phyloP scores from a whole-genome alignment of 2,888 invertebrate species.

The Euclidia mi region DNA sequence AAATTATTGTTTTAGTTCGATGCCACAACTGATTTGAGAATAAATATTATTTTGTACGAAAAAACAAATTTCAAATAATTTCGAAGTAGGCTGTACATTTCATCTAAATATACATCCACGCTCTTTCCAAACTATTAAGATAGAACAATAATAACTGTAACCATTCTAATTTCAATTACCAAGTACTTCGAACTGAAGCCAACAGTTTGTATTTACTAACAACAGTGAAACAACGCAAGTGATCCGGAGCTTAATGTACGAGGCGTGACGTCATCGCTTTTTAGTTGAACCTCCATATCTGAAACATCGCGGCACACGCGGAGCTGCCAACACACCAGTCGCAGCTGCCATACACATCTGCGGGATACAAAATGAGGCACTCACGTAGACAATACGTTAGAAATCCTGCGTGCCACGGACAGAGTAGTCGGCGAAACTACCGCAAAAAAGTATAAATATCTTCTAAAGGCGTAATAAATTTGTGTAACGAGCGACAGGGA shows the following conservation, averaged over 20 bases:
- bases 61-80: too few relatives aligned
- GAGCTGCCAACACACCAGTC: slow-evolving; percentile 30
- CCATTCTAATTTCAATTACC: too few relatives aligned
- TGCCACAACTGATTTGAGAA: too few relatives aligned
- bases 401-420: slow-evolving; percentile 49
- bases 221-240: slow-evolving; percentile 1
- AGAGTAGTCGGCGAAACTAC: slow-evolving; percentile 62
- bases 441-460: slow-evolving; percentile 77
- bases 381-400: slow-evolving; percentile 44
- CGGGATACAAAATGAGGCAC: slow-evolving; percentile 44
- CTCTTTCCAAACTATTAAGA: too few relatives aligned
- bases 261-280: slow-evolving; percentile 19
- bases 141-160: too few relatives aligned
- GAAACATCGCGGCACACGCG: neutral
- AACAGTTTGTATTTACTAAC: neutral
- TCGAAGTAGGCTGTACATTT: too few relatives aligned
- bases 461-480: slow-evolving; percentile 83
- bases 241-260: slow-evolving; percentile 1
- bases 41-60: too few relatives aligned
- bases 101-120: too few relatives aligned
- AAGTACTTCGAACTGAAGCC: too few relatives aligned
- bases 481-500: slow-evolving; percentile 75
- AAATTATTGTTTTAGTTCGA: too few relatives aligned
- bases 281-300: slow-evolving; percentile 24
- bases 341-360: slow-evolving; percentile 44